Conservation (phyloP, 1,140 invertebrate species). For the Coelopa frigida region DNA sequence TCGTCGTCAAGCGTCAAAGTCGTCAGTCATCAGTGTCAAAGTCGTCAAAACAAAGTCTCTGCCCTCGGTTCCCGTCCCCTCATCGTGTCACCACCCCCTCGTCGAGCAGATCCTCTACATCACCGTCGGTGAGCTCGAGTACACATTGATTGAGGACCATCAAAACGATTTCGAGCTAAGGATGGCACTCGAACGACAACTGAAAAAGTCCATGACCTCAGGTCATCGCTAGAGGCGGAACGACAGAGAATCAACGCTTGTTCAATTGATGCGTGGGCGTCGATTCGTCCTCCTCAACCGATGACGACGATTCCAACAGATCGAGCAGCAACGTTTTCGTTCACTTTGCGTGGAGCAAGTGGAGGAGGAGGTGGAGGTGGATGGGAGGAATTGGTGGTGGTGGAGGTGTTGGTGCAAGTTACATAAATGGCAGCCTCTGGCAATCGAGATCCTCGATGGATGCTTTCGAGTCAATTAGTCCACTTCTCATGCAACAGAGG, state of each 20-base stretch:
- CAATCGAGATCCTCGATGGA: neutral
- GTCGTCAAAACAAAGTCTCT: too few relatives aligned
- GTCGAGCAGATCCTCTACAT: slow-evolving; percentile 19
- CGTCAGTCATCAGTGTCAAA: too few relatives aligned
- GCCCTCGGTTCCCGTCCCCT: too few relatives aligned
- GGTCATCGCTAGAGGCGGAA: slow-evolving; percentile 26
- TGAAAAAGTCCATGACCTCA: slow-evolving; percentile 24
- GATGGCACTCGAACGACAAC: slow-evolving; percentile 26
- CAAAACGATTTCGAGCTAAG: slow-evolving; percentile 32
- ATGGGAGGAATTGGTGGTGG: neutral
- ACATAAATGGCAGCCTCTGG: neutral
- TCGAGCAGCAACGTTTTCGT: too few relatives aligned
- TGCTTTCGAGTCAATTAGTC: slow-evolving; percentile 29
- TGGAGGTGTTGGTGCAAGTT: neutral
- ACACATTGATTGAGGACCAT: slow-evolving; percentile 32
- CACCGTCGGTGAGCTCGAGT: slow-evolving; percentile 29
- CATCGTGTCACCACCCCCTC: too few relatives aligned
- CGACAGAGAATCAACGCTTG: slow-evolving; percentile 24
- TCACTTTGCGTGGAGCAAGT: too few relatives aligned
- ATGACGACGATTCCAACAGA: slow-evolving; percentile 16
- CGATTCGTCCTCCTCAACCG: slow-evolving; percentile 14
- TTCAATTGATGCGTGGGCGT: slow-evolving; percentile 26
- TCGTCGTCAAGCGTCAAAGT: too few relatives aligned
- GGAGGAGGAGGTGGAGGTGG: slow-evolving; percentile 15
- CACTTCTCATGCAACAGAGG: slow-evolving; percentile 40